Evolutionary conservation across 2,888 invertebrate species (phyloP).

Genomic region (Seira musarum): DNA sequence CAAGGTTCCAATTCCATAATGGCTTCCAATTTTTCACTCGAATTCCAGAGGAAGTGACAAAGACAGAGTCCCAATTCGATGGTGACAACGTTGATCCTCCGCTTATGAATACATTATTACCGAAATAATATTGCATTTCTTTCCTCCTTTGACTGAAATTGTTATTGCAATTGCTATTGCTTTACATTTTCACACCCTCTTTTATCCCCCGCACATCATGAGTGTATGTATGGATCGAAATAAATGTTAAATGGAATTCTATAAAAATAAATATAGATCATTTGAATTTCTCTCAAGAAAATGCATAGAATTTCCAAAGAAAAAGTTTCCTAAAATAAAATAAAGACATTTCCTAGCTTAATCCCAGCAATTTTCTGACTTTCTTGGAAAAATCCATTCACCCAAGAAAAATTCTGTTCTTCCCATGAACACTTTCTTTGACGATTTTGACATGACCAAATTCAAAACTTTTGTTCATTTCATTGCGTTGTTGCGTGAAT

Average conservation of each 20-base stretch:
- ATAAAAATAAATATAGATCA: background rate
- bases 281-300: background rate
- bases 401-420: background rate
- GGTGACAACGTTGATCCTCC: background rate
- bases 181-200: background rate
- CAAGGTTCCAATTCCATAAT: too few species aligned
- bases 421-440: background rate
- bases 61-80: background rate
- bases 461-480: background rate
- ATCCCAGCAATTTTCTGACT: background rate
- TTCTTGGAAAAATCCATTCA: background rate
- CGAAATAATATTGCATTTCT: background rate
- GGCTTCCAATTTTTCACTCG: too few species aligned
- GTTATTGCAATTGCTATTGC: background rate
- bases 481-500: background rate
- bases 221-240: too few species aligned
- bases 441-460: slow-evolving; percentile 2
- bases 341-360: background rate
- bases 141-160: background rate
- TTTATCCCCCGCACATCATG: too few species aligned
- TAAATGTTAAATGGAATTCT: too few species aligned
- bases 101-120: slow-evolving; percentile 6
- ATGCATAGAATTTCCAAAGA: too few species aligned
- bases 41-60: background rate
- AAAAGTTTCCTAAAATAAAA: background rate